A percentile compares a stretch with the other conserved stretches of the same genome.
Evolutionary conservation across 2,113 vertebrate genomes (phyloP).

Genomic region (Hydrochoerus hydrochaeris): DNA sequence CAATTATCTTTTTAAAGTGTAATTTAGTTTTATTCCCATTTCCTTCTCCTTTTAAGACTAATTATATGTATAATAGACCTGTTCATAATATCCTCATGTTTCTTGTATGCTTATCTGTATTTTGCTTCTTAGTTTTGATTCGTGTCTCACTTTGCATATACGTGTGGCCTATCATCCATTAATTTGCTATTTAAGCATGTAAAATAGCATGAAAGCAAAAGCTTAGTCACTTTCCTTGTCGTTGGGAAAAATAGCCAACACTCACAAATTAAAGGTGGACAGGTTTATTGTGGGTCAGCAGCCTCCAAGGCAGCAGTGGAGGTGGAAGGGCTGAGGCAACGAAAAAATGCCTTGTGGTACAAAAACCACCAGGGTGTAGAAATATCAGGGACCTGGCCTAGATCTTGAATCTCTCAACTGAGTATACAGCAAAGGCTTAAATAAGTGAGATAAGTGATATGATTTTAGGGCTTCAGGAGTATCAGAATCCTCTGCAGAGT

Average conservation of each 20-base stretch:
- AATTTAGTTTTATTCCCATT: not conserved
- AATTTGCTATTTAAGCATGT: not conserved
- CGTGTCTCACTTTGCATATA: not conserved
- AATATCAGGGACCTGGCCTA: too few relatives aligned
- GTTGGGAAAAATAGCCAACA: not conserved
- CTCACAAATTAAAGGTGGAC: not conserved
- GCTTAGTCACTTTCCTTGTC: not conserved
- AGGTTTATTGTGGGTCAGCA: not conserved
- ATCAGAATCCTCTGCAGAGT: too few relatives aligned
- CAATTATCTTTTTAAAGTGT: not conserved
- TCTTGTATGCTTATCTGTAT: not conserved
- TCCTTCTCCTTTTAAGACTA: not conserved
- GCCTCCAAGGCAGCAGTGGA: not conserved
- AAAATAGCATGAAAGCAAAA: not conserved
- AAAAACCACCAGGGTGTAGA: not conserved
- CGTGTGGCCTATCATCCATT: not conserved
- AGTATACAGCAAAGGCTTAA: too few relatives aligned
- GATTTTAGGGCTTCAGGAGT: too few relatives aligned
- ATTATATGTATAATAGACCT: not conserved
- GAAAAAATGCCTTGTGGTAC: not conserved
- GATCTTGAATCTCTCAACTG: too few relatives aligned
- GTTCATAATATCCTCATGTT: not conserved
- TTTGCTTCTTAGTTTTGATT: not conserved
- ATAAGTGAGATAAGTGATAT: too few relatives aligned
- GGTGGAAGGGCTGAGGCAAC: not conserved